phyloP scores from a whole-genome alignment of 2,113 vertebrate species.

The Pseudopodoces humilis region DNA sequence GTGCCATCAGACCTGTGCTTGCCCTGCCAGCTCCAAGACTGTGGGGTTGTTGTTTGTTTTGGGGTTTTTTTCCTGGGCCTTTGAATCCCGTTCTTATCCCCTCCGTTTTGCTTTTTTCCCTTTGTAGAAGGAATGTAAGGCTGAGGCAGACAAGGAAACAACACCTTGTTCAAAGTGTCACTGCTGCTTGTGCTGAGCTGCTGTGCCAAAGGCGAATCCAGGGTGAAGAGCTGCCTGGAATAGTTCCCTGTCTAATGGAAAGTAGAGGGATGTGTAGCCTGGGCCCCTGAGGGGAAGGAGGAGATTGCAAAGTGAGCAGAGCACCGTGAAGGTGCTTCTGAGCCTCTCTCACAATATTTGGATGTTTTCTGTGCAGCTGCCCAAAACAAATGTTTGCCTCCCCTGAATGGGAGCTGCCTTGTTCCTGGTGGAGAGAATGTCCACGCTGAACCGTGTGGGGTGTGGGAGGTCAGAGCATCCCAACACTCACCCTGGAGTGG shows the following conservation, averaged over 20 bases:
- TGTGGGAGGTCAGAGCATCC: background rate
- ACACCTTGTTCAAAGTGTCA: background rate
- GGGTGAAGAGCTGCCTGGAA: background rate
- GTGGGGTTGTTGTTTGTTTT: background rate
- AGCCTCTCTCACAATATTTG: background rate
- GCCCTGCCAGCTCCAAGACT: background rate
- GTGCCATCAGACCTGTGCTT: background rate
- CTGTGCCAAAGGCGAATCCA: background rate
- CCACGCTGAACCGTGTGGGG: fast-evolving
- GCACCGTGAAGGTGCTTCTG: background rate
- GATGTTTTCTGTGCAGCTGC: background rate
- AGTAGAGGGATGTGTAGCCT: background rate
- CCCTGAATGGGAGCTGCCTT: background rate
- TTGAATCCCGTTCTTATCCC: background rate
- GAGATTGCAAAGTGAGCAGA: background rate
- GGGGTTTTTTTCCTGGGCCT: background rate
- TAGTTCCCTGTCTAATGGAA: background rate
- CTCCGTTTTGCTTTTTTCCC: background rate
- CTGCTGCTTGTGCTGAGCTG: background rate
- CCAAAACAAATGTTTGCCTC: background rate
- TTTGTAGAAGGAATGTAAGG: background rate
- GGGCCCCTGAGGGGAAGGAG: background rate
- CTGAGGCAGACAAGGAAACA: background rate
- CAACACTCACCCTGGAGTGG: fast-evolving
- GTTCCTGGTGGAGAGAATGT: background rate